Conservation (phyloP, 1,140 invertebrate species). For the Hesperophylax magnus region DNA sequence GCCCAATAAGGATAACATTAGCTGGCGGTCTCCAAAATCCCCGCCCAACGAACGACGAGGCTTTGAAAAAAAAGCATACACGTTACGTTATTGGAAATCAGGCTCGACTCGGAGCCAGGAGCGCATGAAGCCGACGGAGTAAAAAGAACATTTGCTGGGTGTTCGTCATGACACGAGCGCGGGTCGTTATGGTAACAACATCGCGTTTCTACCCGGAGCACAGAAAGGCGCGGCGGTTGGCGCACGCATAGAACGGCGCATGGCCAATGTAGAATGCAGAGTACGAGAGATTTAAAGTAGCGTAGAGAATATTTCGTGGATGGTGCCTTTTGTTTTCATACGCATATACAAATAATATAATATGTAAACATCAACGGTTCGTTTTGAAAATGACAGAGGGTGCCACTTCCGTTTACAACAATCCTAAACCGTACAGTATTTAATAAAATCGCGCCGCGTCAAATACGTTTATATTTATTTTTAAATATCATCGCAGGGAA, state of each 20-base stretch:
- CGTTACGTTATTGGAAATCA: conserved; percentile 67
- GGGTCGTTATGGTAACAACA: conserved; percentile 65
- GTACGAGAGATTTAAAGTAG: neutral
- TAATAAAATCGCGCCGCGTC: too few relatives aligned
- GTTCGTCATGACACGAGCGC: conserved; percentile 59
- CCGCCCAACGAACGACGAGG: neutral
- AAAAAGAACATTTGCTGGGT: conserved; percentile 55
- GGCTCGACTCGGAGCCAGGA: conserved; percentile 63
- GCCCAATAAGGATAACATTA: conserved; percentile 29
- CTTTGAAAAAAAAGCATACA: conserved; percentile 42
- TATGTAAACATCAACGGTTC: too few relatives aligned
- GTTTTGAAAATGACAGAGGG: too few relatives aligned
- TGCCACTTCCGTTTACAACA: too few relatives aligned
- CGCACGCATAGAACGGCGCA: conserved; percentile 6
- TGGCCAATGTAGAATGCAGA: neutral
- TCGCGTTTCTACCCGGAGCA: conserved; percentile 64
- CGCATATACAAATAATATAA: too few relatives aligned
- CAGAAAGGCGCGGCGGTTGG: conserved; percentile 59
- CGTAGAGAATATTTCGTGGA: too few relatives aligned
- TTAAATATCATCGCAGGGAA: too few relatives aligned
- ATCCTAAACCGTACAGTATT: too few relatives aligned
- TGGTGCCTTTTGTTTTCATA: too few relatives aligned
- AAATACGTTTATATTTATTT: too few relatives aligned
- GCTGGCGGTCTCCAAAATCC: conserved; percentile 30
- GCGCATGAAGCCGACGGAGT: conserved; percentile 56